Evolutionary conservation across 2,797 vertebrate species (phyloP).

Genomic region (Morelia viridis): DNA sequence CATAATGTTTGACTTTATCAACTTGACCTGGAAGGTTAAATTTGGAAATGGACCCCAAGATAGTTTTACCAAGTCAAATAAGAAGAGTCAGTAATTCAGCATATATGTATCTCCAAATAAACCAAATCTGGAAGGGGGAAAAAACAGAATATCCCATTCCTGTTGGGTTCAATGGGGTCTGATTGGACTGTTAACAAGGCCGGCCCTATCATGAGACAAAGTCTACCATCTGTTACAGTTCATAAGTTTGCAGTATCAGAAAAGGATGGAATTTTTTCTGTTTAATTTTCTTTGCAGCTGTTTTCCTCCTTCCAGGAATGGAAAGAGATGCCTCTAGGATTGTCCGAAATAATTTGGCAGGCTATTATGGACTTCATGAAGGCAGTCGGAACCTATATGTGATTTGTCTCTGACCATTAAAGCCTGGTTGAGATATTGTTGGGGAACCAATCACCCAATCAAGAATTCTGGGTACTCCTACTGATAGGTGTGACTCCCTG

Average conservation of each 20-base stretch:
- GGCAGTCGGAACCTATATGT: not conserved
- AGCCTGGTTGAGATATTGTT: not conserved
- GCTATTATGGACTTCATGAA: not conserved
- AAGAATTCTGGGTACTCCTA: not conserved
- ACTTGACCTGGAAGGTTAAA: not conserved
- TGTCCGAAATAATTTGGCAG: not conserved
- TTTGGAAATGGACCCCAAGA: slow-evolving; percentile 4
- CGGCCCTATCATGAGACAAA: no score
- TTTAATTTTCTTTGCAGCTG: not conserved
- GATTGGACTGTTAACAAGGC: no score
- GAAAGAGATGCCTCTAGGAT: not conserved
- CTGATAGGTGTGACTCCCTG: not conserved
- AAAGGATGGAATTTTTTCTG: no score
- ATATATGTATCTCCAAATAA: not conserved
- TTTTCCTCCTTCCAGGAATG: not conserved
- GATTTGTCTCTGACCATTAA: not conserved
- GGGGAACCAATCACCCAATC: not conserved
- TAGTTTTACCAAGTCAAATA: slow-evolving; percentile 5
- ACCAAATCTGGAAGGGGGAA: no score
- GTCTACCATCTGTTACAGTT: no score
- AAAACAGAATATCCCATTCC: not conserved
- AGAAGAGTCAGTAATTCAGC: slow-evolving; percentile 27
- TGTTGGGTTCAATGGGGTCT: not conserved
- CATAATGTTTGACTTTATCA: not conserved
- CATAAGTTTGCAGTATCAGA: no score